Evolutionary conservation across 1,140 invertebrate genomes (phyloP), one percentile per base, ranked within the genome.

Genomic region (Venturia canescens): DNA sequence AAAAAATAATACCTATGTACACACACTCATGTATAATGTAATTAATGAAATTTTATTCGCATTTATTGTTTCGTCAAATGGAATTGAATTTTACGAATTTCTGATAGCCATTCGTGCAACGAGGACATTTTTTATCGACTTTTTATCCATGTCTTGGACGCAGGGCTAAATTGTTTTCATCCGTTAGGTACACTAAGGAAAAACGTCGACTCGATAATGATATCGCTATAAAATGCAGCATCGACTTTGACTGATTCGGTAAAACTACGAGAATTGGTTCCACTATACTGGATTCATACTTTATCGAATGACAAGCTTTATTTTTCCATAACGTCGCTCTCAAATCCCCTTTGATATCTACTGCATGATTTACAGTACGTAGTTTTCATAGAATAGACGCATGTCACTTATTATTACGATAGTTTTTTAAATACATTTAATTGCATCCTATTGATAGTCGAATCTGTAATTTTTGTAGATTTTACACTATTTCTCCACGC

Each of bases 251-350:
- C 53, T 57, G 5, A 57, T 57, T 57, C 53, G 53, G 18, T 57
- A 57, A 57, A n/a, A 57, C 5, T 57, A 57, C 67, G 67, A 29
- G 18, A 60, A 75, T 70, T 79, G 78, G 78, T 79, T 79, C 78
- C 78, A 79, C 63, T 79, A 71, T 79, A 70, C 78, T 79, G n/a
- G 18, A 79, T 53, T n/a, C 13, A 44, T 44, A 44, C 1, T 44
- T 9, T 0, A 72, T 72, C 48, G 76, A 80, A 82, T 48, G 74
- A 84, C 87, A 90, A 90, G 89, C 89, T 91, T 90, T 90, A 77
- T 89, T 90, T 91, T 91, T 90, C 89, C 89, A 80, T 84, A 78
- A 82, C 48, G 67, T 83, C 75, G 57, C 72, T 79, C 72, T 18
- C 26, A 53, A 34, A 80, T 78, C 27, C 67, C 38, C 38, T 44